phyloP scores from a whole-genome alignment of 2,797 vertebrate species.

The Phrynocephalus forsythii region DNA sequence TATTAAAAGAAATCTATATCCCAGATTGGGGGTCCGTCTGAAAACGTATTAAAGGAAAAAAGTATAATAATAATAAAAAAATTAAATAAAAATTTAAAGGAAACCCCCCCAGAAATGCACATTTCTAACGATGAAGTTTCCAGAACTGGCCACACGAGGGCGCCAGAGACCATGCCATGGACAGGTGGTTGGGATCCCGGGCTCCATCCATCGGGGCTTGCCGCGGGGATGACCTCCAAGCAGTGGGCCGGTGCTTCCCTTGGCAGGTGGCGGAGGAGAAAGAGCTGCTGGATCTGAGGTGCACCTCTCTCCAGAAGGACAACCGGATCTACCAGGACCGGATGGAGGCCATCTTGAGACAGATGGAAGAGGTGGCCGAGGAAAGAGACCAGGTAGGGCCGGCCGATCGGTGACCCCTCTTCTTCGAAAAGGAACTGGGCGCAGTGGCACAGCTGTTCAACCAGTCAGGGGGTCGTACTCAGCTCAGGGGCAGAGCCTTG shows the following conservation, averaged over 20 bases:
- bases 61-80: too few species aligned
- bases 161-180: not conserved
- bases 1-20: too few species aligned
- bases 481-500: too few species aligned
- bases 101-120: not conserved
- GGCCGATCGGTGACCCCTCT: rapidly evolving
- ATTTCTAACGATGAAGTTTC: too few species aligned
- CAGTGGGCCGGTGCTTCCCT: slow-evolving; percentile 11
- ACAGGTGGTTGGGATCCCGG: too few species aligned
- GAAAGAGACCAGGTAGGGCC: slow-evolving; percentile 89
- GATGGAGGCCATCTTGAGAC: slow-evolving; percentile 85
- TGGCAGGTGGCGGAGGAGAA: slow-evolving; percentile 84
- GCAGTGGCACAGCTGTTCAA: not conserved
- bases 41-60: not conserved
- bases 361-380: slow-evolving; percentile 89
- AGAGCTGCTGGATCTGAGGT: slow-evolving; percentile 85
- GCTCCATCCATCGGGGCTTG: too few species aligned
- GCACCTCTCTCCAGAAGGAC: slow-evolving; percentile 85
- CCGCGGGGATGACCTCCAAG: too few species aligned
- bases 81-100: too few species aligned
- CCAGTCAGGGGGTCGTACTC: too few species aligned
- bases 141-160: too few species aligned
- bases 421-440: not conserved
- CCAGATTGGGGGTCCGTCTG: not conserved
- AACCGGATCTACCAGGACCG: slow-evolving; percentile 86